Percentiles rank a stretch among this genome's conserved stretches.
Conservation (phyloP, 2,113 vertebrate species). For the Zingel zingel region DNA sequence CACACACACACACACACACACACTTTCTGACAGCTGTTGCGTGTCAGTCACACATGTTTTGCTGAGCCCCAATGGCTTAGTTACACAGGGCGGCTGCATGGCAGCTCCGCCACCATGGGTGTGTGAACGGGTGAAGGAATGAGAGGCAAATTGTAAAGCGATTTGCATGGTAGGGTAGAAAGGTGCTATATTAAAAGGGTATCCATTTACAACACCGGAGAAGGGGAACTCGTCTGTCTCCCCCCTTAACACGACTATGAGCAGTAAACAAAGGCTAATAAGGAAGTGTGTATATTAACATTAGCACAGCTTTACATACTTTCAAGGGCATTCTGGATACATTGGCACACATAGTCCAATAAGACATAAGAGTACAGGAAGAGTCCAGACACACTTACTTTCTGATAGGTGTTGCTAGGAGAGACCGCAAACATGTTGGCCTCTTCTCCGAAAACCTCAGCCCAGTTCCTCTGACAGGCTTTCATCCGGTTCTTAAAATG, state of each 20-base stretch:
- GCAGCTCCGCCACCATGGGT: no score
- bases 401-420: constrained; percentile 92
- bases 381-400: constrained; percentile 79
- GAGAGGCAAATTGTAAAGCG: no score
- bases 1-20: background rate
- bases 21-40: constrained; percentile 64
- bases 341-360: background rate
- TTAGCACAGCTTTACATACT: constrained; percentile 1
- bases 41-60: constrained; percentile 59
- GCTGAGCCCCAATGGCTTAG: constrained; percentile 28
- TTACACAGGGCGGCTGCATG: constrained; percentile 19
- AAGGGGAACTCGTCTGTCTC: constrained; percentile 9
- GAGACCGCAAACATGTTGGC: constrained; percentile 94
- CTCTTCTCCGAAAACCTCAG: constrained; percentile 96
- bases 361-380: background rate
- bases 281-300: constrained; percentile 21
- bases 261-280: constrained; percentile 45
- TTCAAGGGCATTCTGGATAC: background rate
- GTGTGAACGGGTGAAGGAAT: no score
- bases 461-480: constrained; percentile 96
- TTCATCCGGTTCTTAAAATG: constrained; percentile 99
- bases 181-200: no score
- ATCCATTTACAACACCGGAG: constrained; percentile 14
- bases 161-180: no score
- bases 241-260: background rate